phyloP scores from a whole-genome alignment of 2,113 vertebrate species.

The Gobius niger region DNA sequence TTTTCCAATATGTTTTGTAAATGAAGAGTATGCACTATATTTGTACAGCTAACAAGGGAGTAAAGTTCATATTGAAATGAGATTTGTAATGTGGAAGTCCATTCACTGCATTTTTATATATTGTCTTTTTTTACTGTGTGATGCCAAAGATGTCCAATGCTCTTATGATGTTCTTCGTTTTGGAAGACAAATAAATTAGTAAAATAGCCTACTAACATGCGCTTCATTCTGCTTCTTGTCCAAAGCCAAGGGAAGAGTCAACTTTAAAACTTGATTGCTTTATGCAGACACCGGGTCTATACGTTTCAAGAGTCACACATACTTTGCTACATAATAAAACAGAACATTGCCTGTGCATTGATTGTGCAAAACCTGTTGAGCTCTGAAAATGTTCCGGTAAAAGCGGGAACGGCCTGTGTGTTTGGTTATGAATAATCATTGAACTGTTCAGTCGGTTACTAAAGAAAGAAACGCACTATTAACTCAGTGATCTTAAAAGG shows the following conservation, averaged over 20 bases:
- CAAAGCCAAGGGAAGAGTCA: neutral
- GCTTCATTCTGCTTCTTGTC: constrained; percentile 13
- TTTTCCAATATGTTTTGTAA: constrained; percentile 72
- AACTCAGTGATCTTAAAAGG: constrained; percentile 14
- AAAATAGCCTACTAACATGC: constrained; percentile 59
- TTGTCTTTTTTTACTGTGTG: constrained; percentile 81
- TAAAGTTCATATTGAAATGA: constrained; percentile 98
- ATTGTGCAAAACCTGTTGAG: neutral
- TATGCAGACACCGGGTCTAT: neutral
- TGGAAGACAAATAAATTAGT: constrained; percentile 90
- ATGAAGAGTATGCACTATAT: constrained; percentile 88
- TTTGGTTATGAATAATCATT: neutral
- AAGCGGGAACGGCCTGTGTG: too few species aligned
- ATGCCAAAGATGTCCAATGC: constrained; percentile 92
- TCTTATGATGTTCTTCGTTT: constrained; percentile 87
- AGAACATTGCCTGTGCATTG: neutral
- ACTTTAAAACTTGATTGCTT: neutral
- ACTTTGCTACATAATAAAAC: neutral
- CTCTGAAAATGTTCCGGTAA: neutral
- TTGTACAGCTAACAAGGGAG: constrained; percentile 87
- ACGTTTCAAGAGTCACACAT: neutral
- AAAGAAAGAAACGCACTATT: neutral
- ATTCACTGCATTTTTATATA: constrained; percentile 89
- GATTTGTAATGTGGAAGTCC: constrained; percentile 90
- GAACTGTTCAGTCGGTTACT: neutral